Evolutionary conservation across 2,888 invertebrate species (phyloP), one percentile per base, ranked within the genome.

Genomic region (Pammene fasciana): DNA sequence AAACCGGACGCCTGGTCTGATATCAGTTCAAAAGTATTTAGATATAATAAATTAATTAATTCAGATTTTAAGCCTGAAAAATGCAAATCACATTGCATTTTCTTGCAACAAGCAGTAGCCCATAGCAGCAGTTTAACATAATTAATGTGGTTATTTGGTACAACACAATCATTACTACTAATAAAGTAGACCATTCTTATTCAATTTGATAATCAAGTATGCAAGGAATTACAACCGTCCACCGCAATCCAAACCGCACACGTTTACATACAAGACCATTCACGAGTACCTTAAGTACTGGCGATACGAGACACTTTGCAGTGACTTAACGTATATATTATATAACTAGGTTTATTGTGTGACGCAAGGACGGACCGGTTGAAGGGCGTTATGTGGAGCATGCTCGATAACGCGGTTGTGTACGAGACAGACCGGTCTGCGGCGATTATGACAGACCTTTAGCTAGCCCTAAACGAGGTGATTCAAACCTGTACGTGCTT

Each of bases 321-420:
- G 11, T 36, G 60, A 10, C n/a, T n/a, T 14, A 10, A 36, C 36
- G 18, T n/a, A 5, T 16, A 38, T 41, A 48, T 57, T 57, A 13
- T 38, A 38, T 48, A 61, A 61, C 16, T 48, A 46, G 34, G 38
- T 50, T 48, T 13, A 26, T 18, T 34, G 38, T 62, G 45, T 56
- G 56, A 46, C 54, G 67, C 67, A 67, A 54, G 34, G 46, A 43
- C 41, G 38, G 38, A 55, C 67, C 46, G 62, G 68, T 68, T 52
- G 56, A 68, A 68, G 68, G 68, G 64, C 68, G 64, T 65, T 64
- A 68, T 68, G 57, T 68, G 64, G 68, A 68, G 45, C 68, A 57
- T 2, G 41, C 34, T 45, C 52, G 54, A 66, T 48, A 60, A 65
- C 60, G 26, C 55, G 46, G 13, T 43, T 61, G 34, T 52, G 52